Evolutionary conservation across 2,113 vertebrate genomes (phyloP).

Genomic region (Rhagologus leucostigma): DNA sequence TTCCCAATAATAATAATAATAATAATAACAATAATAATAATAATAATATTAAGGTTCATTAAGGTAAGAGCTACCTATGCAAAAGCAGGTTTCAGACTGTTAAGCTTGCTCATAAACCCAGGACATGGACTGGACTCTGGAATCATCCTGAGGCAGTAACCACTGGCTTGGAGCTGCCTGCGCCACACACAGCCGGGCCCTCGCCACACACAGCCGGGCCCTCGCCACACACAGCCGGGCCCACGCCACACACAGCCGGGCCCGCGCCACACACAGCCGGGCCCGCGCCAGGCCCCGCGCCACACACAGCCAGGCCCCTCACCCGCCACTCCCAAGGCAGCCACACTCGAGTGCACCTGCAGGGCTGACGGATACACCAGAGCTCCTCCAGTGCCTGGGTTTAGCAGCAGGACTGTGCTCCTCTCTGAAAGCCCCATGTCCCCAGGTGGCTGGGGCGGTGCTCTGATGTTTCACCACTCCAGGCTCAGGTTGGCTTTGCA

Average conservation of each 20-base stretch:
- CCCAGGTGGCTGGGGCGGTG: too few species aligned
- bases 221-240: background rate
- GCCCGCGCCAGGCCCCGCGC: rapidly evolving
- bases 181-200: background rate
- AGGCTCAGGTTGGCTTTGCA: background rate
- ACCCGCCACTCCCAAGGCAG: too few species aligned
- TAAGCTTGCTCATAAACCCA: background rate
- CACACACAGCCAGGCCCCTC: background rate
- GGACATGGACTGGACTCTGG: background rate
- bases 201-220: background rate
- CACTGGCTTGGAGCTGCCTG: rapidly evolving
- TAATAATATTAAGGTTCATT: background rate
- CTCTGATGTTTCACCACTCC: background rate
- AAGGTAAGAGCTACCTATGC: background rate
- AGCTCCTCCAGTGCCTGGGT: background rate
- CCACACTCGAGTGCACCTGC: background rate
- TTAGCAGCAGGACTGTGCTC: background rate
- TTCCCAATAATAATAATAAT: background rate
- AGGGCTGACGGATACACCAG: background rate
- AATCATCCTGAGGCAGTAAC: background rate
- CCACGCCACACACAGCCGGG: background rate
- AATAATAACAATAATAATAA: background rate
- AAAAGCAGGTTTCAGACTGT: background rate
- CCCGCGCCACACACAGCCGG: background rate
- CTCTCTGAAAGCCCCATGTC: too few species aligned